phyloP scores from a whole-genome alignment of 2,888 invertebrate species.

The Sturmia bella region DNA sequence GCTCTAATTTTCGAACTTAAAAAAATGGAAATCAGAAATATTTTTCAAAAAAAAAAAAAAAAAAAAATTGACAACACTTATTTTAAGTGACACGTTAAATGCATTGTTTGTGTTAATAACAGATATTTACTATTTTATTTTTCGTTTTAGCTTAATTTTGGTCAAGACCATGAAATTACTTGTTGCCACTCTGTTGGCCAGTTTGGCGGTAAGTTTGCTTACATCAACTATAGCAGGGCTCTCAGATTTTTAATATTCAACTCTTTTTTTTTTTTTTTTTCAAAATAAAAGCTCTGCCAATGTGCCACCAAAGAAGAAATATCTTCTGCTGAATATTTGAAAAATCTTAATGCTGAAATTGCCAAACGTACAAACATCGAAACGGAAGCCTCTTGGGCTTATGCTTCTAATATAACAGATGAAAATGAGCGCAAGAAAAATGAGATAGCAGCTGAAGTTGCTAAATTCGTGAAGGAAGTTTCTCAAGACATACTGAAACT shows the following conservation, averaged over 20 bases:
- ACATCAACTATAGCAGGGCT: not conserved
- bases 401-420: slow-evolving; percentile 89
- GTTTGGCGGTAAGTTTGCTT: slow-evolving; percentile 68
- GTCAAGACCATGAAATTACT: slow-evolving; percentile 66
- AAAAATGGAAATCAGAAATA: too few species aligned
- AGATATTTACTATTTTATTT: not conserved
- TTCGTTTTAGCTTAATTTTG: slow-evolving; percentile 16
- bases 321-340: slow-evolving; percentile 85
- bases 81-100: too few species aligned
- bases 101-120: not conserved
- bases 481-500: slow-evolving; percentile 82
- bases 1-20: too few species aligned
- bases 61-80: too few species aligned
- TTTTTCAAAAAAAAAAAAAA: too few species aligned
- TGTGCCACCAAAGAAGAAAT: slow-evolving; percentile 81
- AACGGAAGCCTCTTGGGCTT: slow-evolving; percentile 87
- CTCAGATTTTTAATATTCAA: not conserved
- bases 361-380: slow-evolving; percentile 84
- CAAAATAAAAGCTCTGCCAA: slow-evolving; percentile 71
- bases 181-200: slow-evolving; percentile 59
- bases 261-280: not conserved
- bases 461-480: slow-evolving; percentile 80
- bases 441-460: slow-evolving; percentile 78
- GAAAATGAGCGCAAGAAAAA: slow-evolving; percentile 84
- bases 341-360: slow-evolving; percentile 85